phyloP scores from a whole-genome alignment of 1,140 invertebrate species.

The Brachionus asplanchnoidis region DNA sequence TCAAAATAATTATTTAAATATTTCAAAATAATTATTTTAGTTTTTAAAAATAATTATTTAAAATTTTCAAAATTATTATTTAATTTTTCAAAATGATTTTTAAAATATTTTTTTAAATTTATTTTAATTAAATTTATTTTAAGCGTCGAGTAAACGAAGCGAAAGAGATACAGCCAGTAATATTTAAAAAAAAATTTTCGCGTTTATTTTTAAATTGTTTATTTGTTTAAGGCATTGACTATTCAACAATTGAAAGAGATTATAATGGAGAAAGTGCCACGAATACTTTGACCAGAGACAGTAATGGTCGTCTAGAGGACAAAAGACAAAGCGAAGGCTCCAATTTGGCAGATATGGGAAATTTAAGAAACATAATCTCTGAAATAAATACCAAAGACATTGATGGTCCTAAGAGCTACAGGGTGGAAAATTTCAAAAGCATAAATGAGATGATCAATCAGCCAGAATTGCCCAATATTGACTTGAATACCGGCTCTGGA shows the following conservation, averaged over 20 bases:
- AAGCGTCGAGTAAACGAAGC: neutral
- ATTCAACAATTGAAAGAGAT: conserved; percentile 37
- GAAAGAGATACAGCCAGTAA: conserved; percentile 33
- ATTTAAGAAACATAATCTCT: neutral
- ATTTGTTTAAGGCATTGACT: conserved; percentile 12
- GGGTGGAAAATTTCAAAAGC: neutral
- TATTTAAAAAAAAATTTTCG: neutral
- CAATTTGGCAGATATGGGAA: neutral
- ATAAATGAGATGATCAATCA: conserved; percentile 20
- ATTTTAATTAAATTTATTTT: conserved; percentile 17
- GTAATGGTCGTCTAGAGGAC: neutral
- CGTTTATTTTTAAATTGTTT: neutral
- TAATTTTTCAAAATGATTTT: too few relatives aligned
- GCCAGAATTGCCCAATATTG: conserved; percentile 31
- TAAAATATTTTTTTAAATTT: neutral
- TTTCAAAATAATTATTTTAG: neutral
- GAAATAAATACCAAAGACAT: conserved; percentile 39
- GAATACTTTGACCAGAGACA: neutral
- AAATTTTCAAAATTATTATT: neutral
- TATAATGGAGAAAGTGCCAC: conserved; percentile 18
- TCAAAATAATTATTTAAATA: too few relatives aligned
- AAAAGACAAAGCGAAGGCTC: neutral
- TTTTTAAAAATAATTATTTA: too few relatives aligned
- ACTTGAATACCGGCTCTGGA: neutral
- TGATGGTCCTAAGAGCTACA: conserved; percentile 19